Base-by-base conservation (phyloP, 2,113 vertebrate genomes). In the Rhodinocichla rosea region DNA sequence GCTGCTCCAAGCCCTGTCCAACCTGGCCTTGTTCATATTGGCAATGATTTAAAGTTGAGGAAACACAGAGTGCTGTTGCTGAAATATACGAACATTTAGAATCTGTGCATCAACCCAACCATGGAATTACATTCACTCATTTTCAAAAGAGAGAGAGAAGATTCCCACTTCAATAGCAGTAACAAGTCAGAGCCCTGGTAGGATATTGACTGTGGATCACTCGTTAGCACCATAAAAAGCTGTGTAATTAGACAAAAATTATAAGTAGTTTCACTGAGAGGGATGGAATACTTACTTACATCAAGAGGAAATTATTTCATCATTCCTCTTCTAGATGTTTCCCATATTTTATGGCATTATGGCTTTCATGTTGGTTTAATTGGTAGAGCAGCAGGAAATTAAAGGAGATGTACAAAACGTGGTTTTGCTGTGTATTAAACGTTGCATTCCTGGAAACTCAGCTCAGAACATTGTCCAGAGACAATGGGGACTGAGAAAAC, bases 251-350 rank as follows among this genome's bases (percentile, higher is more conserved):
- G 11, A 74, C 50, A 80, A 92, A 83, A 80, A 62, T 83, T 56
- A 77, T 76, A 77, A 89, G 71, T 6, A 92, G 37, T 65, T 76
- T 80, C 45, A 60, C 45, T 91, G 83, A 69, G 80, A 93, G 33
- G 71, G 55, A 77, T 40, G 55, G 80, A 73, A 82, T 47, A 37
- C 56, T 88, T 56, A 44, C 69, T 84, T 65, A 87, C 44, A 96
- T 57, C 71, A 52, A 76, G 86, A 94, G 40, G 86, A 95, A 94
- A 85, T 83, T 5, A 89, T 90, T 86, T 89, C 89, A 18, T 64
- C 80, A 94, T 69, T 83, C 63, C 59, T 80, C 42, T 57, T 57
- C 64, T 95, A 70, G 75, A 69, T 88, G 40, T 40, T 86, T 83
- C 80, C 76, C 83, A 89, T 90, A 86, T 64, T 94, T 76, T 73